Evolutionary conservation across 2,888 invertebrate genomes (phyloP), one percentile per base, ranked within the genome.

Genomic region (Diarsia brunnea): DNA sequence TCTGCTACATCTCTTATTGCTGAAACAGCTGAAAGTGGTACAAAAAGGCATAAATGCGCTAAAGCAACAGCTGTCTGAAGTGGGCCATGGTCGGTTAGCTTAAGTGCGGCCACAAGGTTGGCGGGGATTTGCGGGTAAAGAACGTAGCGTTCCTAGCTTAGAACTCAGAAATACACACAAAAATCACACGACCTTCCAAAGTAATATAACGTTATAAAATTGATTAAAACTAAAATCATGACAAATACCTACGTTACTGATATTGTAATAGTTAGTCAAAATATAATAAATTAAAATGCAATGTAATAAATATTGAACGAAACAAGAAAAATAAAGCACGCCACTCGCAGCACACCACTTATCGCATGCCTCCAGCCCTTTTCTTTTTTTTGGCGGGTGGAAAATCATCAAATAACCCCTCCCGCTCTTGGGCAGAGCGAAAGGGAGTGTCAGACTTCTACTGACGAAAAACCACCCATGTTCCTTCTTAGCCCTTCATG

Each of bases 21-120:
- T 71, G 60, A 66, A 81, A 72, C 65, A 83, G 69, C 69, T 79
- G 74, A 79, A 86, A 79, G 72, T 85, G 85, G 77, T 73, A 75
- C 70, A 64, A 74, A 76, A 79, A 75, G 51, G 66, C 63, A 66
- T 79, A 77, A 79, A 79, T 79, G 73, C 69, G 74, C 82, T 69
- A 74, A 72, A 82, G 81, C 81, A 88, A 85, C 86, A 86, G 84
- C 81, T 82, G 84, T 63, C 58, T 69, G 67, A 88, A 79, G 69
- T 86, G 66, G 88, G 88, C 82, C 88, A 88, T 70, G 88, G 88
- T 85, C 88, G 78, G 69, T 65, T n/a, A 31, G 27, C 55, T 55
- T 58, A n/a, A n/a, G 60, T 66, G 21, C 47, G 67, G 85, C 79
- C 73, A 64, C 31, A 45, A 70, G 47, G 72, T 45, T 16, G 14